Evolutionary conservation across 2,797 vertebrate genomes (phyloP), one percentile per base, ranked within the genome.

Genomic region (Cheirogaleus major): DNA sequence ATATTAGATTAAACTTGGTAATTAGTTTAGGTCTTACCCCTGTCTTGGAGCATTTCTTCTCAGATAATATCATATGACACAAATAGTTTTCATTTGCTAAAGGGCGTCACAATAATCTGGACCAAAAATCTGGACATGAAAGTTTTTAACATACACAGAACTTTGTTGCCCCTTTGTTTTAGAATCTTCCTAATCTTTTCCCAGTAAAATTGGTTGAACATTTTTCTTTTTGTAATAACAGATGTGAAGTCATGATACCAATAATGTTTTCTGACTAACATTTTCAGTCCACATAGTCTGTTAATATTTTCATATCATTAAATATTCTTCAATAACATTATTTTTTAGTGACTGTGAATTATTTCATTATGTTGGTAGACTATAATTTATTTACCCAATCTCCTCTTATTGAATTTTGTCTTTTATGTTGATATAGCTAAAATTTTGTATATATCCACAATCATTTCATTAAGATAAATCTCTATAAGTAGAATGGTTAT

Each of bases 301-400:
- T 65, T 63, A 48, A 30, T 79, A 50, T 78, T 91, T 87, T 5
- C 12, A 18, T 30, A 76, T 80, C 35, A 65, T 72, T 89, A 69
- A 89, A 32, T 86, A 57, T 61, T 89, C 3, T 91, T 86, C 45
- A 50, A 5, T 87, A 50, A 63, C 9, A 85, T 83, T 7, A 67
- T 59, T 59, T 91, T 89, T 93, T 72, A 92, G 59, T 84, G 25
- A 65, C n/a, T 70, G 8, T 55, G 69, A 59, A 59, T 17, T 80
- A 57, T 38, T 93, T 79, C 30, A 69, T 73, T 76, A 59, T 61
- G 57, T 43, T 0, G 6, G 35, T 43, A 6, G n/a, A 50, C 63
- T 92, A 2, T 86, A 50, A 93, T 82, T 57, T 87, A 89, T 80
- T 94, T 93, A 83, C 85, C 25, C 23, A 80, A 43, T 50, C 20